Evolutionary conservation across 2,888 invertebrate genomes (phyloP), one percentile per base, ranked within the genome.

Genomic region (Globia sparganii): DNA sequence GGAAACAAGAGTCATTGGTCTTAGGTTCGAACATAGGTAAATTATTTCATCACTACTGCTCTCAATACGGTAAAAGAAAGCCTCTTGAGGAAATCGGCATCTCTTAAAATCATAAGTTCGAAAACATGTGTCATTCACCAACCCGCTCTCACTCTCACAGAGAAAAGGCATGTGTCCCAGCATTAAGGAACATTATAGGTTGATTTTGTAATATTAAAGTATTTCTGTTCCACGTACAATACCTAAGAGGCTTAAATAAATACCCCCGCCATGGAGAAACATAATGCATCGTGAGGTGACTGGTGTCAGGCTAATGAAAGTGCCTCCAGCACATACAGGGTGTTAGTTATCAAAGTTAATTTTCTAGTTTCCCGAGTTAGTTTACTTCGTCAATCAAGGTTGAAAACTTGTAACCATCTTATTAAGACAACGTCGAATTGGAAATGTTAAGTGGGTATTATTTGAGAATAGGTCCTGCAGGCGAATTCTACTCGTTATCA

Each of bases 321-420:
- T 89, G 88, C 88, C 88, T 78, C 81, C 43, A 85, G 89, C 90
- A 84, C 79, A 85, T 85, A 89, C 86, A 87, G 75, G 90, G 91
- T 91, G 92, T 92, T 92, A 93, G 92, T 94, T 93, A 91, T 91
- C 91, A 92, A 95, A 95, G 93, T 94, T 93, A 94, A 95, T 94
- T 94, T 94, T 93, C 94, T 91, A 94, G 92, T 94, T 93, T 91
- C 88, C 88, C 81, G 90, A 92, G 88, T 92, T 91, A 91, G 93
- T 93, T 93, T 92, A 92, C 91, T 92, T 92, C 91, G 92, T 92
- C 94, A 94, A 93, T 94, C 92, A 92, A 89, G 90, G 88, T 89
- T 89, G 84, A 86, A 84, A 91, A 91, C 89, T 92, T 91, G 85
- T 72, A 82, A 81, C 85, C 90, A 88, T 88, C 86, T 82, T 81